Conservation (phyloP, 2,888 invertebrate genomes). For the Clostera curtula region DNA sequence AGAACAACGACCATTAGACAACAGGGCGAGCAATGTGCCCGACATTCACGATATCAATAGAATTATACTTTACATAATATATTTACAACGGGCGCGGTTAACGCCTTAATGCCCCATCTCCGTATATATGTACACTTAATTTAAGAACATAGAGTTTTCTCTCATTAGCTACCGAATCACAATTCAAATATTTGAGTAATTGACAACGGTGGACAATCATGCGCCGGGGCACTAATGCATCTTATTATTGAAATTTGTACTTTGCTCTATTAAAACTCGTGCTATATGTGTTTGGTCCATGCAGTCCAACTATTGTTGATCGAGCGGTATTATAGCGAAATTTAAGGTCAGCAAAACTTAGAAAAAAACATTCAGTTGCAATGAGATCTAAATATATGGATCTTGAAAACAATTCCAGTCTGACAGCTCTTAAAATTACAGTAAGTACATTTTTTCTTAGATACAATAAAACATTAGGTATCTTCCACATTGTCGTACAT, state of each 20-base stretch:
- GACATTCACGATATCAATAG: slow-evolving; percentile 53
- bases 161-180: slow-evolving; percentile 75
- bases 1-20: slow-evolving; percentile 45
- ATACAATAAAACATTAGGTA: no score
- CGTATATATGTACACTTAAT: slow-evolving; percentile 71
- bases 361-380: no score
- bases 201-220: slow-evolving; percentile 74
- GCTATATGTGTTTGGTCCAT: slow-evolving; percentile 71
- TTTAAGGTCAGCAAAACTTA: no score
- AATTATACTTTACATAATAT: slow-evolving; percentile 69
- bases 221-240: slow-evolving; percentile 68
- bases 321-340: slow-evolving; percentile 18
- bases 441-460: no score
- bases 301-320: slow-evolving; percentile 48
- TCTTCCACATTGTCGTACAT: no score
- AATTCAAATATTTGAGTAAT: slow-evolving; percentile 74
- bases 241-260: slow-evolving; percentile 72
- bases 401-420: no score
- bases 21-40: slow-evolving; percentile 35
- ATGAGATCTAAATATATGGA: no score
- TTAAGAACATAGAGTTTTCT: slow-evolving; percentile 72
- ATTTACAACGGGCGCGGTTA: slow-evolving; percentile 65
- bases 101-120: slow-evolving; percentile 71
- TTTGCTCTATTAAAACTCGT: slow-evolving; percentile 63
- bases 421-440: no score